phyloP scores from a whole-genome alignment of 2,113 vertebrate species.

The Rhadina sibilatrix region DNA sequence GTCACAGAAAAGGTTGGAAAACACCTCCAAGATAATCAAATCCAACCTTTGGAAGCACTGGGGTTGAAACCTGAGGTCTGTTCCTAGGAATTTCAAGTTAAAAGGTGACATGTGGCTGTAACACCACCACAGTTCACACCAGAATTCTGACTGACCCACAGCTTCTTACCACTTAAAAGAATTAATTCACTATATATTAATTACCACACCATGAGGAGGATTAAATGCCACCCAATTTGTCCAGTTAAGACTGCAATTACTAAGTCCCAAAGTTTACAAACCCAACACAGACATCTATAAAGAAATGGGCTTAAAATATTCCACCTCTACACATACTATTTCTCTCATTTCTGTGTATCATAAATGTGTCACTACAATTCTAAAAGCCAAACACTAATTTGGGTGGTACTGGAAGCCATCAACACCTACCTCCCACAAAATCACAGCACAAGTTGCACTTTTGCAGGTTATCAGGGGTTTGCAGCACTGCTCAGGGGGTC shows the following conservation, averaged over 20 bases:
- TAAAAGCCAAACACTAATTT: neutral
- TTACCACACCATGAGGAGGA: neutral
- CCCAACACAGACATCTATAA: fast-evolving
- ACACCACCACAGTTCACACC: neutral
- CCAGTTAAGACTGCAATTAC: neutral
- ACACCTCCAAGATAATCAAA: neutral
- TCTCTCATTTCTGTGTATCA: neutral
- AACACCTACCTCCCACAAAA: constrained; percentile 76
- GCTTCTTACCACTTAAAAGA: neutral
- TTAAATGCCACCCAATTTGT: neutral
- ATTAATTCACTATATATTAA: neutral
- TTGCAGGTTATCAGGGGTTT: constrained; percentile 71
- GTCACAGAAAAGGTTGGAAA: neutral
- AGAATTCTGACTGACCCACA: neutral
- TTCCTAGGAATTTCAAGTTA: neutral
- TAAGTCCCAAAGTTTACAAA: neutral
- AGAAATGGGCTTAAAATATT: neutral
- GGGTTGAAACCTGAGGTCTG: neutral
- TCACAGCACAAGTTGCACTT: constrained; percentile 70
- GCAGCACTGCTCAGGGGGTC: constrained; percentile 75
- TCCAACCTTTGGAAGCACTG: neutral
- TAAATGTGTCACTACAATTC: neutral
- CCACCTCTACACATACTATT: neutral
- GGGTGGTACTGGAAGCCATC: neutral
- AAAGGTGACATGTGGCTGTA: neutral